Evolutionary conservation across 2,888 invertebrate species (phyloP), one percentile per base, ranked within the genome.

Genomic region (Tuta absoluta): DNA sequence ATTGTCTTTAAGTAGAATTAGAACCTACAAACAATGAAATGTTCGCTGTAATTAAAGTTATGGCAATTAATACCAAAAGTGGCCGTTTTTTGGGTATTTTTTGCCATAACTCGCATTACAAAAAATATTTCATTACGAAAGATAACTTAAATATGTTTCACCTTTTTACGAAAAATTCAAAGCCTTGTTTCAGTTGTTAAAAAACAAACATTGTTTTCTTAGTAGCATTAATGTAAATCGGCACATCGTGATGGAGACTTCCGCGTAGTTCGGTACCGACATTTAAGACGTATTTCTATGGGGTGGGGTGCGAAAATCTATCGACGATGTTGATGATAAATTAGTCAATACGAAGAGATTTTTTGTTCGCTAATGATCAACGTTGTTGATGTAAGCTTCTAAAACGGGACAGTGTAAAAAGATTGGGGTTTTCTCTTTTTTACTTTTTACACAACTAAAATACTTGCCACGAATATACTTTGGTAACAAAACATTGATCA

Each of bases 271-370:
- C n/a, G 14, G 1, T 8, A 23, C 8, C 4, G 33, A 28, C 5
- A 4, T 2, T 28, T 28, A 28, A 23, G 28, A 53, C 53, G n/a
- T 23, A 28, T n/a, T 21, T 10, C 12, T 17, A 12, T 38, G 63
- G 64, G 66, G 74, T 77, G 74, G 78, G 84, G 85, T 80, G 85
- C 77, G 76, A 82, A 83, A 80, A 73, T 75, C 75, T 58, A 33
- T 71, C 65, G 81, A 78, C 78, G 33, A 33, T 33, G 37, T 70
- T 63, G 80, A 79, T 78, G 84, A 85, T 81, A 69, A 79, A 85
- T 85, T 75, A 74, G 68, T 68, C 65, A 56, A 67, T 28, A 58
- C 49, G 66, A 69, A 65, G 61, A 51, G 21, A n/a, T 53, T 56
- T 64, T 75, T 74, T 72, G 71, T 66, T 68, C 21, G 60, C 70